phyloP scores from a whole-genome alignment of 1,140 invertebrate genomes.

The Macrocentrus cingulum region DNA sequence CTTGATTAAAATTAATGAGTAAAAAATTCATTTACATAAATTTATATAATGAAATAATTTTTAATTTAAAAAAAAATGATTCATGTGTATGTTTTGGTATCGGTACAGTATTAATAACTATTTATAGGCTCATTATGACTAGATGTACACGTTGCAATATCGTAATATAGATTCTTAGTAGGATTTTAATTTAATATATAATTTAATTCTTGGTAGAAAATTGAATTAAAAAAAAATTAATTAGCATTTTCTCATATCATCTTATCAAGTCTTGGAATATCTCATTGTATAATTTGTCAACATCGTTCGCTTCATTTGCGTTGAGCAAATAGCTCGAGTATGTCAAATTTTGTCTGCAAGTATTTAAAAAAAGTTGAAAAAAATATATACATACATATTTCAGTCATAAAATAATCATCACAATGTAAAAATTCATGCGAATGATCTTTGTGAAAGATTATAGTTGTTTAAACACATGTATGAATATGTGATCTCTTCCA shows the following conservation, averaged over 20 bases:
- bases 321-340: constrained; percentile 17
- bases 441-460: background rate
- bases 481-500: background rate
- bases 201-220: too few relatives aligned
- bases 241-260: background rate
- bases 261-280: background rate
- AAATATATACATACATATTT: background rate
- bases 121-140: constrained; percentile 1
- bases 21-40: too few relatives aligned
- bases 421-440: background rate
- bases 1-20: too few relatives aligned
- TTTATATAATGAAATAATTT: too few relatives aligned
- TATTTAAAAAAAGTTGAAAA: background rate
- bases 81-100: background rate
- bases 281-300: background rate
- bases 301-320: constrained; percentile 16
- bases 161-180: background rate
- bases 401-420: background rate
- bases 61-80: too few relatives aligned
- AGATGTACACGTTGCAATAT: constrained; percentile 10
- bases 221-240: background rate
- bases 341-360: constrained; percentile 1
- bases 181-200: too few relatives aligned
- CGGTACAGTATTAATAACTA: background rate
- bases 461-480: background rate